Evolutionary conservation across 2,888 invertebrate genomes (phyloP).

Genomic region (Lycophotia porphyrea): DNA sequence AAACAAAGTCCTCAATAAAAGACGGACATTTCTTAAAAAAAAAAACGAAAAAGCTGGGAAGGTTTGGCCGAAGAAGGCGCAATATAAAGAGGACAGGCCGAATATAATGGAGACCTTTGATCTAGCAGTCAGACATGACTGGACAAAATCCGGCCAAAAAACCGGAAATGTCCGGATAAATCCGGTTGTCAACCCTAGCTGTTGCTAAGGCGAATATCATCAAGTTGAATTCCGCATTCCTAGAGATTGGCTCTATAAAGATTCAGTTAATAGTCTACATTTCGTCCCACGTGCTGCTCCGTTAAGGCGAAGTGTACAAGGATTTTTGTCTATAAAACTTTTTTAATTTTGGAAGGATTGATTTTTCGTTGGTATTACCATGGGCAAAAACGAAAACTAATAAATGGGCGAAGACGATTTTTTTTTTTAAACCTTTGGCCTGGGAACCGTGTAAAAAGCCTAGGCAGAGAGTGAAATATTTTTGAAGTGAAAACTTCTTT

Average conservation of each 20-base stretch:
- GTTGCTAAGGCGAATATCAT: constrained; percentile 72
- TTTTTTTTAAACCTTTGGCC: too few species aligned
- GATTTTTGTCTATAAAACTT: constrained; percentile 19
- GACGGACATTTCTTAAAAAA: background rate
- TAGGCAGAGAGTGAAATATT: too few species aligned
- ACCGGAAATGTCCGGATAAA: background rate
- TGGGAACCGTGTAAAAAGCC: too few species aligned
- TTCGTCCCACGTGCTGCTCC: constrained; percentile 78
- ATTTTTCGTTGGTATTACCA: background rate
- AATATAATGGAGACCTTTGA: background rate
- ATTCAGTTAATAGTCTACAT: constrained; percentile 80
- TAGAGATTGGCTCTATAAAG: constrained; percentile 79
- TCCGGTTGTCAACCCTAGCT: background rate
- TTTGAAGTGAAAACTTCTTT: too few species aligned
- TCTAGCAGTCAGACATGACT: too few species aligned
- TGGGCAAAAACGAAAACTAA: too few species aligned
- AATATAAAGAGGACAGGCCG: background rate
- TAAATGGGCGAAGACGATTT: background rate
- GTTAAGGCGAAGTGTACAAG: constrained; percentile 75
- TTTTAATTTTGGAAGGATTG: background rate
- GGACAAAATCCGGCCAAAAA: background rate
- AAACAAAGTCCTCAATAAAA: background rate
- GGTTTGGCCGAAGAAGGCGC: background rate
- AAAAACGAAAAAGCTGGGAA: background rate
- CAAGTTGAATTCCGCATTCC: constrained; percentile 82